Evolutionary conservation across 2,888 invertebrate genomes (phyloP).

Genomic region (Pachliopta kotzebuea): DNA sequence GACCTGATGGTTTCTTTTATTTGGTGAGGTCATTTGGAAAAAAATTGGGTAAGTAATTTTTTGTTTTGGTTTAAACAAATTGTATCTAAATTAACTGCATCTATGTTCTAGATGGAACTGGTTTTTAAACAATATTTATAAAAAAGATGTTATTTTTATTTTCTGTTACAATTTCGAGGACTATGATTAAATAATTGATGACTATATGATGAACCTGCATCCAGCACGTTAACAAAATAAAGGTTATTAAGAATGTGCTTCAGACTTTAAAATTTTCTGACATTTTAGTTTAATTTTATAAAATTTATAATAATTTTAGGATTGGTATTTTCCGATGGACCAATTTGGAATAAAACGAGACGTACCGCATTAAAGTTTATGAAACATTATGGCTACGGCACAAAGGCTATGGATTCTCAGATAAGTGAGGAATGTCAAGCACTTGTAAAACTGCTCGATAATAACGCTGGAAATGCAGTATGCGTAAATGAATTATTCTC

Average conservation of each 20-base stretch:
- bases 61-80: background rate
- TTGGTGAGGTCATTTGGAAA: slow-evolving; percentile 84
- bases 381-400: slow-evolving; percentile 83
- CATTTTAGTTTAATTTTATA: background rate
- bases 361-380: slow-evolving; percentile 83
- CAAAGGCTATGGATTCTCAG: slow-evolving; percentile 80
- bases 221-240: background rate
- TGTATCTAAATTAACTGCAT: no score
- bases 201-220: background rate
- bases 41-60: slow-evolving; percentile 80
- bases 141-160: no score
- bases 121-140: no score
- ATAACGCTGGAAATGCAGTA: slow-evolving; percentile 60
- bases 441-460: slow-evolving; percentile 70
- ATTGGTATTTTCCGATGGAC: slow-evolving; percentile 85
- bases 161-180: no score
- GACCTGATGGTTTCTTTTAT: slow-evolving; percentile 87
- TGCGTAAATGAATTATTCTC: slow-evolving; percentile 81
- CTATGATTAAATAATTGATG: no score
- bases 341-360: slow-evolving; percentile 82
- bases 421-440: slow-evolving; percentile 81
- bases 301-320: slow-evolving; percentile 62
- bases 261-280: background rate
- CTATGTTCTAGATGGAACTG: no score
- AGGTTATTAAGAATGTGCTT: background rate